Percentiles rank a stretch among this genome's conserved stretches.
Conservation (phyloP, 2,797 vertebrate species). For the Microctenopoma stevenorrisi region DNA sequence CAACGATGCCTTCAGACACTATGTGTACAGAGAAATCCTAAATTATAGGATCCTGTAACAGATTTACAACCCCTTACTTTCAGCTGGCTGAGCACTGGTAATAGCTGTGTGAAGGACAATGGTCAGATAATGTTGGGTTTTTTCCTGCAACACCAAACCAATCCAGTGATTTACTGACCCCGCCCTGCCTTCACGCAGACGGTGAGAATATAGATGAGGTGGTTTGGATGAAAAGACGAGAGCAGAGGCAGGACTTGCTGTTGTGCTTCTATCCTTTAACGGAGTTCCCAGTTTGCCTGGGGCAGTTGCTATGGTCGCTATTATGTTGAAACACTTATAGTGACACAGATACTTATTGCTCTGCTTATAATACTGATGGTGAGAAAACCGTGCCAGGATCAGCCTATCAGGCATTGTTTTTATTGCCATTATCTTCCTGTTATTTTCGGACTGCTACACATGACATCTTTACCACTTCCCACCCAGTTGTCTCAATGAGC, state of each 20-base stretch:
- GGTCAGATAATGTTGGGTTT: slow-evolving; percentile 51
- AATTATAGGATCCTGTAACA: slow-evolving; percentile 43
- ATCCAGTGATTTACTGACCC: slow-evolving; percentile 63
- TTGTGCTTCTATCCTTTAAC: slow-evolving; percentile 73
- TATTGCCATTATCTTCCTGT: slow-evolving; percentile 45
- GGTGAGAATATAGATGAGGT: slow-evolving; percentile 37
- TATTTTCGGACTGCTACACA: slow-evolving; percentile 45
- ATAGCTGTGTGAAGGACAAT: slow-evolving; percentile 52
- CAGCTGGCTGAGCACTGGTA: slow-evolving; percentile 45
- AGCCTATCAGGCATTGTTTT: slow-evolving; percentile 27
- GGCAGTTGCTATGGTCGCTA: slow-evolving; percentile 83
- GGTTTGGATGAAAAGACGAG: slow-evolving; percentile 39
- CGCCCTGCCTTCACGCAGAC: slow-evolving; percentile 19
- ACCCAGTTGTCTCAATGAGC: slow-evolving; percentile 10
- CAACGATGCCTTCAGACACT: slow-evolving; percentile 4
- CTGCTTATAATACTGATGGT: slow-evolving; percentile 51
- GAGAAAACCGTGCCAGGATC: slow-evolving; percentile 51
- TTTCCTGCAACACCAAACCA: slow-evolving; percentile 44
- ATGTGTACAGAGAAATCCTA: slow-evolving; percentile 21
- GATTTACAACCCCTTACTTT: slow-evolving; percentile 63
- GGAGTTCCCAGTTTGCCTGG: slow-evolving; percentile 76
- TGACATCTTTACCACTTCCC: slow-evolving; percentile 26
- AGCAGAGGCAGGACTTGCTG: slow-evolving; percentile 60
- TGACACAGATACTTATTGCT: slow-evolving; percentile 63
- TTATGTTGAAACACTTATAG: slow-evolving; percentile 71